Percentiles rank a stretch among this genome's conserved stretches.
phyloP scores from a whole-genome alignment of 1,140 invertebrate species.

The Trissolcus basalis region DNA sequence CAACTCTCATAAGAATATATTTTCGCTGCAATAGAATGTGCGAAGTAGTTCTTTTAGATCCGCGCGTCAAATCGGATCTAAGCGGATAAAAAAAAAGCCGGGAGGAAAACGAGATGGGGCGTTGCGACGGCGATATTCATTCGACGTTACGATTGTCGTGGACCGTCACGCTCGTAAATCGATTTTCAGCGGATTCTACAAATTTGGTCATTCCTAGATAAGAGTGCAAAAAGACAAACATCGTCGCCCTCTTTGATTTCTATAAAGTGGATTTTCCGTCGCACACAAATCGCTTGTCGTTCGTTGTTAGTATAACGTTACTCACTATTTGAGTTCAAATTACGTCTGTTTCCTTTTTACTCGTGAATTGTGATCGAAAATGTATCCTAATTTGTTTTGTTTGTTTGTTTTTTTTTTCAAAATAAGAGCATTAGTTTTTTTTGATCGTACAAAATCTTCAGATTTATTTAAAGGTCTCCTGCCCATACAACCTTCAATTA shows the following conservation, averaged over 20 bases:
- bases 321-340: no score
- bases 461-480: no score
- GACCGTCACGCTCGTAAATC: constrained; percentile 56
- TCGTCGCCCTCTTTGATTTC: not conserved
- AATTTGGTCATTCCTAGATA: constrained; percentile 20
- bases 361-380: no score
- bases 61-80: constrained; percentile 36
- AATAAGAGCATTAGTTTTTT: no score
- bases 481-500: no score
- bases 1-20: constrained; percentile 62
- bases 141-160: constrained; percentile 37
- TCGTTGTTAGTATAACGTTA: not conserved
- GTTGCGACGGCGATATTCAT: constrained; percentile 42
- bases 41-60: constrained; percentile 39
- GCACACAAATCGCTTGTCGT: not conserved
- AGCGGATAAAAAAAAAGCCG: constrained; percentile 19
- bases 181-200: constrained; percentile 50
- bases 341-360: no score
- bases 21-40: constrained; percentile 39
- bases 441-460: no score
- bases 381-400: no score
- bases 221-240: not conserved
- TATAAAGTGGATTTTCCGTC: constrained; percentile 1
- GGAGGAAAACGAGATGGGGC: not conserved
- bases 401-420: no score